Evolutionary conservation across 2,797 vertebrate genomes (phyloP), one percentile per base, ranked within the genome.

Genomic region (Xyrichtys novacula): DNA sequence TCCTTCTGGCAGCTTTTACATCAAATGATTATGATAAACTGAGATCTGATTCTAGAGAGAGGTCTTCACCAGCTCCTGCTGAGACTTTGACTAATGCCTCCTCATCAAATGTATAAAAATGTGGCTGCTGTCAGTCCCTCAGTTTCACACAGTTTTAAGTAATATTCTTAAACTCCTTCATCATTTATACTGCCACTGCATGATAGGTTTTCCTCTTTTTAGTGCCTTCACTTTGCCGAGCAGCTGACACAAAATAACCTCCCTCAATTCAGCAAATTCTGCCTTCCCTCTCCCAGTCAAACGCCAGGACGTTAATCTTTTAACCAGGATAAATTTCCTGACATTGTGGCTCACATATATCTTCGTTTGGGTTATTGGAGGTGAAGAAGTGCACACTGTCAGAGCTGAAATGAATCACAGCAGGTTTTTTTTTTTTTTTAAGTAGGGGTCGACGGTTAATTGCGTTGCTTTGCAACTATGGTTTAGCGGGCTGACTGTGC

Each of bases 391-490:
- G 55, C 54, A 49, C 58, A 39, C 60, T 53, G 42, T 46, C 42
- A 57, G 22, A 0, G 4, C 55, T 20, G 22, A 36, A 47, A 63
- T 61, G 12, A 46, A 70, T 68, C 36, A 44, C 40, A 61, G 65
- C 34, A 52, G 36, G 44, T 12, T 14, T 63, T 19, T 50, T 49
- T 59, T 50, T 71, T 65, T n/a, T n/a, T n/a, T n/a, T n/a, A n/a
- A n/a, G n/a, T n/a, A n/a, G 2, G 10, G 2, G 20, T 62, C 72
- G 81, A 81, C 67, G 82, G 75, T 50, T 71, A 83, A 76, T 82
- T 53, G 69, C 70, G 50, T 53, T 50, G 38, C 53, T 71, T 54
- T 74, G 40, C 64, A 43, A 22, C 23, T 36, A 49, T 53, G 63
- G 17, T 70, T 71, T 69, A 47, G 59, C 50, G 62, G 28, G 55